These are phyloP conservation scores for Entomyzon cyanotis DNA, from an alignment of 2,113 vertebrate species.

Conservation along the genomic window DNA sequence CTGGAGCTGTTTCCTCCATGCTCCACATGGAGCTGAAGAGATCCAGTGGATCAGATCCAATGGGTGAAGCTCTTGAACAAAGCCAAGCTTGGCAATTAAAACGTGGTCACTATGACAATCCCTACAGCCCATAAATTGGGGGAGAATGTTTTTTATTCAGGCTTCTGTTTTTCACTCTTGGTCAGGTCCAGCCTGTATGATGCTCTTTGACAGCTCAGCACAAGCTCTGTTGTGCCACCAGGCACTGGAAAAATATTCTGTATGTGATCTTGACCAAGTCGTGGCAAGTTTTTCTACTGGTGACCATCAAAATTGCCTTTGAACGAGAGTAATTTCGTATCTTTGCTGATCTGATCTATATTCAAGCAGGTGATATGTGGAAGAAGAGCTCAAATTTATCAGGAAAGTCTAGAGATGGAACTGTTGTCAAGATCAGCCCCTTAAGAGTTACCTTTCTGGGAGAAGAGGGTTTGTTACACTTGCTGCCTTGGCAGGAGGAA, in stretches of 20 bases:
- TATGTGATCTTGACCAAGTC: not conserved
- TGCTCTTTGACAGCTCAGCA: not conserved
- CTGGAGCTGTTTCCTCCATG: not conserved
- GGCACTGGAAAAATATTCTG: not conserved
- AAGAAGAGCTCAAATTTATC: not conserved
- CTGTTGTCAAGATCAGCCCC: not conserved
- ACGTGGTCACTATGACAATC: fast-evolving
- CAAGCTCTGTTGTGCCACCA: not conserved
- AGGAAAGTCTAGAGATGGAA: not conserved
- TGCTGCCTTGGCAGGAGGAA: not conserved
- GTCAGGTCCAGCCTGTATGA: not conserved
- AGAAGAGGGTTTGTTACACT: not conserved
- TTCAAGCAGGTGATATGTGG: not conserved
- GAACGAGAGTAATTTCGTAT: not conserved
- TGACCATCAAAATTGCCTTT: not conserved
- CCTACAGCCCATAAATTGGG: not conserved
- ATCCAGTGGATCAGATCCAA: not conserved
- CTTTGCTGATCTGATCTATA: not conserved
- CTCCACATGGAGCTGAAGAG: not conserved
- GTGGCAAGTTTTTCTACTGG: not conserved
- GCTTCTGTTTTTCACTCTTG: not conserved
- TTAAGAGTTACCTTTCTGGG: not conserved
- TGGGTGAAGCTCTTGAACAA: not conserved
- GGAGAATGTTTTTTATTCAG: not conserved
- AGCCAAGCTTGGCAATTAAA: not conserved